Evolutionary conservation across 2,888 invertebrate genomes (phyloP).

Genomic region (Ypsolopha sequella): DNA sequence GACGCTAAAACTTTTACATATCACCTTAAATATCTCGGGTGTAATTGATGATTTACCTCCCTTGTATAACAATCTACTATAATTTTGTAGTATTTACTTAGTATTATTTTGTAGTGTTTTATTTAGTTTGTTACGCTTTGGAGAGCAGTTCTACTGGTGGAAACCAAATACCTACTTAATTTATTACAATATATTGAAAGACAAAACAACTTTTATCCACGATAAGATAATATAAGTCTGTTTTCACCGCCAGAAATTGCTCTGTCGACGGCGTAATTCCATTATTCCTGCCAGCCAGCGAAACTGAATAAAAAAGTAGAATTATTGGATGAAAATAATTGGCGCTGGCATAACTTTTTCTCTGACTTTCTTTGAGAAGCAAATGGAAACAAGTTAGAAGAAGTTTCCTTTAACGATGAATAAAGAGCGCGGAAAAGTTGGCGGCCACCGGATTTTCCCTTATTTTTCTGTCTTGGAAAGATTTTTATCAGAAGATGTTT

Average conservation of each 20-base stretch:
- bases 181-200: too few species aligned
- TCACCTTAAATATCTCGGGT: too few species aligned
- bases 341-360: constrained; percentile 22
- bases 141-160: too few species aligned
- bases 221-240: constrained; percentile 29
- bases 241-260: constrained; percentile 18
- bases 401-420: constrained; percentile 30
- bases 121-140: too few species aligned
- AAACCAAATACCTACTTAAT: too few species aligned
- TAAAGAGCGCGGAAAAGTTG: constrained; percentile 21
- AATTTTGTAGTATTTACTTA: too few species aligned
- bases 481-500: constrained; percentile 7
- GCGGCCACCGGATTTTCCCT: constrained; percentile 10
- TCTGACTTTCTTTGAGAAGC: constrained; percentile 15
- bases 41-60: too few species aligned
- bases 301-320: constrained; percentile 6
- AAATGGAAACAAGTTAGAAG: constrained; percentile 29
- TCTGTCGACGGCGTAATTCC: background rate
- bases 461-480: constrained; percentile 18
- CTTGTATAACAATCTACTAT: too few species aligned
- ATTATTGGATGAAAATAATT: constrained; percentile 23
- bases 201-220: constrained; percentile 4
- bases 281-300: background rate
- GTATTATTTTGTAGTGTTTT: too few species aligned
- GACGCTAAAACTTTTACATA: too few species aligned